Evolutionary conservation across 2,797 vertebrate genomes (phyloP).

Genomic region (Dendrocincla tyrannina): DNA sequence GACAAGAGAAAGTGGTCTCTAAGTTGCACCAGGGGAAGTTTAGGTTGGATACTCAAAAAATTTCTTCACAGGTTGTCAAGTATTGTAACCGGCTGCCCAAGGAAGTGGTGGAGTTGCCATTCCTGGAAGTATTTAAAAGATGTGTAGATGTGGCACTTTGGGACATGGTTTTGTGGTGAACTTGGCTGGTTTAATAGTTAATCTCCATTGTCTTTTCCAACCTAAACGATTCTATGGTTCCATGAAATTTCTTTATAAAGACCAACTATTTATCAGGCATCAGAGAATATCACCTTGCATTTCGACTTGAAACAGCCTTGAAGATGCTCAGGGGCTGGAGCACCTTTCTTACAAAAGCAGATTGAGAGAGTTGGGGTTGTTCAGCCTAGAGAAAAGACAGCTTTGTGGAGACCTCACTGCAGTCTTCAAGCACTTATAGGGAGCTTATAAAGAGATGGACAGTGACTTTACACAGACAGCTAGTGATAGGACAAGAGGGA

Average conservation of each 20-base stretch:
- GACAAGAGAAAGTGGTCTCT: background rate
- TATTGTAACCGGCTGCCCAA: background rate
- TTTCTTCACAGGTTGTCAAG: background rate
- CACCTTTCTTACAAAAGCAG: background rate
- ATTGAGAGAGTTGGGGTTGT: background rate
- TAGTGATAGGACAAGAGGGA: background rate
- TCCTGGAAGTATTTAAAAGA: background rate
- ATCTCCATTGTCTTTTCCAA: background rate
- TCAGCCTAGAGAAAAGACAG: background rate
- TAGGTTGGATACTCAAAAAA: background rate
- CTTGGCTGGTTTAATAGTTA: rapidly evolving
- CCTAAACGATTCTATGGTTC: background rate
- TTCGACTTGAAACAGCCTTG: background rate
- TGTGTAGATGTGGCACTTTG: rapidly evolving
- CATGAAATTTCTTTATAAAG: background rate
- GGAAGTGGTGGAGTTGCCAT: background rate
- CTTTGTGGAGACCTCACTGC: background rate
- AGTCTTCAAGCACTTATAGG: background rate
- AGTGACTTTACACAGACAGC: background rate
- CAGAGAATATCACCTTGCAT: background rate
- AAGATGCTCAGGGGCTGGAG: background rate
- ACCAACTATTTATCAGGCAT: background rate
- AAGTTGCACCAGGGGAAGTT: background rate
- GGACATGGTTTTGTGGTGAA: background rate
- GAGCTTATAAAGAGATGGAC: background rate